A percentile compares a stretch with the other conserved stretches of the same genome.
phyloP scores from a whole-genome alignment of 1,140 invertebrate species.

The Apis cerana region DNA sequence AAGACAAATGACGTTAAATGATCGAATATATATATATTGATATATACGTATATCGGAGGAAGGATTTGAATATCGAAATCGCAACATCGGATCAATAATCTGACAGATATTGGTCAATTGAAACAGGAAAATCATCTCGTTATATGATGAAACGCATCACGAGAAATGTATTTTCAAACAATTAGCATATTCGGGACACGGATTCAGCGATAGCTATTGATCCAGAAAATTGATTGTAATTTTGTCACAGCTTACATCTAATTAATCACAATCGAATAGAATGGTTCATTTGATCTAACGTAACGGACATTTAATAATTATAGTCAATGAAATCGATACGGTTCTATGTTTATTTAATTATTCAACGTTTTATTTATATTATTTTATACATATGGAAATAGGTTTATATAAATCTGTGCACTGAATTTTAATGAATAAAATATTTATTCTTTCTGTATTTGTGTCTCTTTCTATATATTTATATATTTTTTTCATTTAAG shows the following conservation, averaged over 20 bases:
- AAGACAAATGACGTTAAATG: not conserved
- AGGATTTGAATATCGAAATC: not conserved
- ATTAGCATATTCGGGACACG: not conserved
- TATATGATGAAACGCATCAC: not conserved
- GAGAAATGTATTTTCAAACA: not conserved
- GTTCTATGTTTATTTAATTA: not conserved
- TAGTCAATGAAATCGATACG: not conserved
- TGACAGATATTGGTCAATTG: not conserved
- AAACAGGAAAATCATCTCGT: constrained; percentile 9
- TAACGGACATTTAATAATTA: not conserved
- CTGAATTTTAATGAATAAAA: no score
- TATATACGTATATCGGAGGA: not conserved
- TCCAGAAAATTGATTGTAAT: not conserved
- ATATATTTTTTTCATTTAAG: not conserved
- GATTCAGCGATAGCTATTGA: not conserved
- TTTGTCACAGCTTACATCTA: not conserved
- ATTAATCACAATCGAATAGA: not conserved
- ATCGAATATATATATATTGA: not conserved
- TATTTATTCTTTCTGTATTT: no score
- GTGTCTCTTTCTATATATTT: no score
- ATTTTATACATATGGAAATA: no score
- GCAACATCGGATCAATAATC: not conserved
- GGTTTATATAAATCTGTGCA: no score
- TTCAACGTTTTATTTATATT: no score
- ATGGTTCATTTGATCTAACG: not conserved